A percentile compares a stretch with the other conserved stretches of the same genome.
Conservation (phyloP, 2,888 invertebrate genomes). For the Plagiodera versicolora region DNA sequence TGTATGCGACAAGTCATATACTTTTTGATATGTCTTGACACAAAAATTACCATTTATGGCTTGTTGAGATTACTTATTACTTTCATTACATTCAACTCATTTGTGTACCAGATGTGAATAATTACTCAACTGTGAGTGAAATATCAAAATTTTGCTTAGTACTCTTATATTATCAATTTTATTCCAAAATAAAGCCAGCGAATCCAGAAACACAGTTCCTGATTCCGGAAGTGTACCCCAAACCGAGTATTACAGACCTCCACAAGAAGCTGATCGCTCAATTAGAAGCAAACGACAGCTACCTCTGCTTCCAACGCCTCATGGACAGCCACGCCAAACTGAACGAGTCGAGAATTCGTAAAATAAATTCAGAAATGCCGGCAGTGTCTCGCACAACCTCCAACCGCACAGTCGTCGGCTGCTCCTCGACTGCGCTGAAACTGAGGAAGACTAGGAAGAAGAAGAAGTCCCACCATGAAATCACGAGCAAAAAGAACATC, state of each 20-base stretch:
- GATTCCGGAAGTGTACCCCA: conserved; percentile 37
- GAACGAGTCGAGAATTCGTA: not conserved
- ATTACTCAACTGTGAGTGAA: too few relatives aligned
- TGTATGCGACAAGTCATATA: too few relatives aligned
- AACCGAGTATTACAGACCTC: conserved; percentile 39
- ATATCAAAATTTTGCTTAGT: too few relatives aligned
- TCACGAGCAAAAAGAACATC: not conserved
- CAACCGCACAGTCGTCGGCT: not conserved
- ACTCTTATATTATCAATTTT: too few relatives aligned
- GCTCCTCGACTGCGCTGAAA: not conserved
- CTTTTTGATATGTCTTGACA: too few relatives aligned
- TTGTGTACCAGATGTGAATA: too few relatives aligned
- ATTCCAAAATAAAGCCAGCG: too few relatives aligned
- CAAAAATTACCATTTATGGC: too few relatives aligned
- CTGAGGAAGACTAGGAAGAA: not conserved
- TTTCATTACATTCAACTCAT: too few relatives aligned
- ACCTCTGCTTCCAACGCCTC: conserved; percentile 41
- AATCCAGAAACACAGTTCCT: too few relatives aligned
- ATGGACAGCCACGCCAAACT: conserved; percentile 32
- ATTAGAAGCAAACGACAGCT: conserved; percentile 43
- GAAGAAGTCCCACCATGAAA: not conserved
- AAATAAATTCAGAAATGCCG: not conserved
- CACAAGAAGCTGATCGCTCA: conserved; percentile 39
- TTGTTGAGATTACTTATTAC: too few relatives aligned
- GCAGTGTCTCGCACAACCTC: not conserved